Conservation (phyloP, 2,113 vertebrate genomes). For the Salvator merianae region DNA sequence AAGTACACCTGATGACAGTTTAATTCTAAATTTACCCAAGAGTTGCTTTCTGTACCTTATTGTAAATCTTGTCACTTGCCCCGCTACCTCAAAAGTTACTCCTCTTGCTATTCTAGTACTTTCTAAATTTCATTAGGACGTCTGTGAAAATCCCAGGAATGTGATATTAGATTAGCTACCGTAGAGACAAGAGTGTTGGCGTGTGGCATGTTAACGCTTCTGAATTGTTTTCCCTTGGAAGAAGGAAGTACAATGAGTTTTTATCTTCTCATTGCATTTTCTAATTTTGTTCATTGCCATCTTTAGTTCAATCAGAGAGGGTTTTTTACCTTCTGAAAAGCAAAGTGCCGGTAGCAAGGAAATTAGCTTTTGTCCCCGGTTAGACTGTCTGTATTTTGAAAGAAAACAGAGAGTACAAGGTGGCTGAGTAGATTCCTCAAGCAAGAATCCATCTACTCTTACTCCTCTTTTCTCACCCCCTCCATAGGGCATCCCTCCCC, state of each 20-base stretch:
- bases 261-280: background rate
- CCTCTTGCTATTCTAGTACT: background rate
- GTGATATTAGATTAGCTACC: background rate
- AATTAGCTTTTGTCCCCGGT: background rate
- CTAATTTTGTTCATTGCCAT: background rate
- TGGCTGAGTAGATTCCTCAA: conserved; percentile 37
- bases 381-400: background rate
- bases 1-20: background rate
- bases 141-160: background rate
- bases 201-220: background rate
- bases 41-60: background rate
- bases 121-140: background rate
- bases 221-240: background rate
- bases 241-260: background rate
- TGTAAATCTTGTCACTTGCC: background rate
- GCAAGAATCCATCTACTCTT: conserved; percentile 12
- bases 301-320: background rate
- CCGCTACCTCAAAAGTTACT: background rate
- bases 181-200: background rate
- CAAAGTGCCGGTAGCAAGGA: background rate
- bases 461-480: background rate
- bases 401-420: background rate
- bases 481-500: background rate
- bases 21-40: background rate
- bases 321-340: background rate